Evolutionary conservation across 1,140 invertebrate species (phyloP), one percentile per base, ranked within the genome.

Genomic region (Drosophila saltans): DNA sequence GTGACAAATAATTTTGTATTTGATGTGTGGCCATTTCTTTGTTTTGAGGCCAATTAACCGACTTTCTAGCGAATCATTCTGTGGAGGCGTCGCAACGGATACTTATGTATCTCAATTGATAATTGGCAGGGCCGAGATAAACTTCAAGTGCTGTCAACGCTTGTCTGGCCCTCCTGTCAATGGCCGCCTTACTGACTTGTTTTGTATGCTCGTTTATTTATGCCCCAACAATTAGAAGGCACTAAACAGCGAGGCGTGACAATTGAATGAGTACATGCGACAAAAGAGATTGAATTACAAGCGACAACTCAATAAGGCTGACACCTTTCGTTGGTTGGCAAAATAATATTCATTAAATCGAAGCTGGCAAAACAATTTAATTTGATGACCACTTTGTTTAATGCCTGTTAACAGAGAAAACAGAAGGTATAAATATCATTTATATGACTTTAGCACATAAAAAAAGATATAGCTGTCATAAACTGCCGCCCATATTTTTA

Each of bases 151-250:
- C 45, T 52, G 45, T 52, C 45, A 52, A 26, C 45, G 45, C 21
- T 10, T 52, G 45, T 52, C 45, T 16, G 9, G 3, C 45, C 5
- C 45, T 52, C 45, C 8, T 52, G 45, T 52, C 45, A 52, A 52
- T 26, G 45, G 8, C 21, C 45, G 45, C 45, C 8, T 16, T 21
- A 8, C 45, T 24, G 16, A 26, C 45, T 52, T 52, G 24, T 52
- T 52, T 52, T n/a, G 8, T 52, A 8, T 9, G 45, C 45, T 52
- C 45, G 45, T 52, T 52, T 52, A 52, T 52, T 52, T 52, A 52
- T 52, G 45, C 45, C 45, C 9, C 21, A 52, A 85, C 81, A 85
- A 86, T 83, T 80, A 75, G 72, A 45, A 58, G 75, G 56, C 64
- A 70, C 60, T 71, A 45, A 45, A 45, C 21, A n/a, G 16, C 24